phyloP scores from a whole-genome alignment of 2,113 vertebrate species.

The Edolisoma coerulescens region DNA sequence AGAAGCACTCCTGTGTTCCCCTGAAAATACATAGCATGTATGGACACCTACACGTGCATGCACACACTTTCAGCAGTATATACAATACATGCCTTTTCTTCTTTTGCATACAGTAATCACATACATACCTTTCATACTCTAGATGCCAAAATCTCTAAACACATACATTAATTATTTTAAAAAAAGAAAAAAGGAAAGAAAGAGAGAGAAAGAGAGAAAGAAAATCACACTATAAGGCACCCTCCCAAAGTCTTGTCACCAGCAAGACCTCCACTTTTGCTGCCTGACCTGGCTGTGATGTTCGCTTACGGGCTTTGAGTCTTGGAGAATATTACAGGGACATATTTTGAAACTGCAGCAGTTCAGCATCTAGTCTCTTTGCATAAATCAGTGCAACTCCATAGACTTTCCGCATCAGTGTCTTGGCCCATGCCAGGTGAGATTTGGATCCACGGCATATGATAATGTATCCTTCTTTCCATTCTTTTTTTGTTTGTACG shows the following conservation, averaged over 20 bases:
- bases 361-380: background rate
- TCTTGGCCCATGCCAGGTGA: background rate
- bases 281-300: background rate
- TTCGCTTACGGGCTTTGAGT: background rate
- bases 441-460: background rate
- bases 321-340: background rate
- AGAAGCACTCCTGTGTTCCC: background rate
- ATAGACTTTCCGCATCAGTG: background rate
- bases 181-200: no score
- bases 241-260: background rate
- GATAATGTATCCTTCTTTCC: background rate
- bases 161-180: background rate
- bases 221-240: background rate
- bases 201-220: no score
- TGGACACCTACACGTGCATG: background rate
- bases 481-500: background rate
- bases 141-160: background rate
- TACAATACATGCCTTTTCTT: background rate
- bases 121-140: no score
- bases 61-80: background rate
- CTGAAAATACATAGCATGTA: background rate
- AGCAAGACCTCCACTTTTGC: background rate
- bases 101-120: background rate
- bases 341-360: background rate
- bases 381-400: background rate